Evolutionary conservation across 2,888 invertebrate species (phyloP), one percentile per base, ranked within the genome.

Genomic region (Gasteruption jaculator): DNA sequence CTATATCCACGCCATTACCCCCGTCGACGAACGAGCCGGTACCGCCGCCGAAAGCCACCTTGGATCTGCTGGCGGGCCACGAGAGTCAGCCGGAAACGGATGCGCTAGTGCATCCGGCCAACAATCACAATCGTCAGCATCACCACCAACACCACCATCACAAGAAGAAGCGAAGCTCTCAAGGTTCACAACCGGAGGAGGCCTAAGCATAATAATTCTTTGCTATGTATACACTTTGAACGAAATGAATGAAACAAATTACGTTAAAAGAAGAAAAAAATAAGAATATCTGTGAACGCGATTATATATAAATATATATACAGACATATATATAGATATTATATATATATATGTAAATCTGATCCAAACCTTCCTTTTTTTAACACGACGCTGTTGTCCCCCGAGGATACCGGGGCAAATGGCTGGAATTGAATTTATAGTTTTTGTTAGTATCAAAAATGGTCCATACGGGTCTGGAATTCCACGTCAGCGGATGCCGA

Each of bases 111-210:
- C 61, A 60, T 16, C 35, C 57, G 30, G 62, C 19, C 52, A 52
- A 10, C 57, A 59, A 55, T 31, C 54, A 56, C 37, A 53, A 54
- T 41, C 63, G 63, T 33, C 60, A 57, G 38, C 60, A 62, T 24
- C 60, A 56, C 27, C 60, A 63, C 46, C 58, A 57, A 26, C 65
- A 63, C 34, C 59, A 57, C 22, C 65, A 67, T 35, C 60, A 68
- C 41, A 66, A 65, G 53, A 65, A 67, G 56, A 67, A 67, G 58
- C 65, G 65, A 29, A 65, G 61, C 45, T 68, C 67, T 31, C 64
- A 66, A 42, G 54, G 63, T 44, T 67, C 66, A 31, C 61, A 65
- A 39, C 55, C 60, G 49, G 65, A 64, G 49, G 65, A 63, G 53
- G 66, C 66, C 60, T 67, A 63, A 66, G 10, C 24, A 22, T n/a